Evolutionary conservation across 2,797 vertebrate genomes (phyloP).

Genomic region (Danio tinwini): DNA sequence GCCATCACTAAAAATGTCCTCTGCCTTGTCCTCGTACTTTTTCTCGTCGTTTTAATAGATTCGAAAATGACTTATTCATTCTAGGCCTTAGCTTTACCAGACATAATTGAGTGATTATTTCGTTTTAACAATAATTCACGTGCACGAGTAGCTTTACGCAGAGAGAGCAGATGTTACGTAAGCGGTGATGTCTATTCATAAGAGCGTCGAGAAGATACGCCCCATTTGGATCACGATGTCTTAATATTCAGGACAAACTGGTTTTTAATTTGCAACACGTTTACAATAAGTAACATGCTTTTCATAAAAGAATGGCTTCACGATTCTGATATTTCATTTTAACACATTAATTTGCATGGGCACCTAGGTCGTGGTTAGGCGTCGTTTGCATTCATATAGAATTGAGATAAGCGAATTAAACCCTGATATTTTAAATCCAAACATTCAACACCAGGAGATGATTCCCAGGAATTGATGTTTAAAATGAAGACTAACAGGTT

Average conservation of each 20-base stretch:
- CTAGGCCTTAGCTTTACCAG: too few relatives aligned
- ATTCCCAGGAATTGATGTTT: neutral
- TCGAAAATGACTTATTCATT: neutral
- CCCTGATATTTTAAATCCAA: too few relatives aligned
- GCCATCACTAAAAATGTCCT: conserved; percentile 42
- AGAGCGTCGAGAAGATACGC: conserved; percentile 13
- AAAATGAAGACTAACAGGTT: neutral
- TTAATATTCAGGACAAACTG: neutral
- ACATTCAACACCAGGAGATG: too few relatives aligned
- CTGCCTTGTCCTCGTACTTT: neutral
- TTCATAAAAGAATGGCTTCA: neutral
- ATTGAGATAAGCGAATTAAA: neutral
- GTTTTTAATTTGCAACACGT: neutral
- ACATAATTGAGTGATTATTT: neutral
- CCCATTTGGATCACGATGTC: neutral
- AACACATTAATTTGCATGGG: neutral
- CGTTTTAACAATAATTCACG: neutral
- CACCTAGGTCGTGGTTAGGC: neutral
- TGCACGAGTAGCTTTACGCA: conserved; percentile 20
- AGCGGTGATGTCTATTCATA: conserved; percentile 57
- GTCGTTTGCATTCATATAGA: neutral
- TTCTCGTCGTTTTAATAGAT: neutral
- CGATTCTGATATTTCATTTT: neutral
- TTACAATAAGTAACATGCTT: neutral
- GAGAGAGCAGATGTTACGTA: conserved; percentile 71